Percentiles rank a stretch among this genome's conserved stretches.
These are phyloP conservation scores for Charaxes varanes DNA, from an alignment of 1,140 invertebrate species.

Conservation along the genomic window DNA sequence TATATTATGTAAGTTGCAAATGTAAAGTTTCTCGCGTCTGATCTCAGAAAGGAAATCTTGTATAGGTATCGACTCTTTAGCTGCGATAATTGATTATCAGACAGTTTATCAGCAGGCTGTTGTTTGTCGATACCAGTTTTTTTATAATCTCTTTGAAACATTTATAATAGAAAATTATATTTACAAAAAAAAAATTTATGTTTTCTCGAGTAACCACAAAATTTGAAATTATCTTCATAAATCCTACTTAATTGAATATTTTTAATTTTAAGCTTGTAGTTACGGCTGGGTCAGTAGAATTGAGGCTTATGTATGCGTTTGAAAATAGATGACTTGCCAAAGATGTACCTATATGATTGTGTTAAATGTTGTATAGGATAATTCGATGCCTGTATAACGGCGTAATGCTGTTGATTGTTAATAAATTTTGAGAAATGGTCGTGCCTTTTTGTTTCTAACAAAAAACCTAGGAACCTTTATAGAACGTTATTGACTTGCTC, in stretches of 20 bases:
- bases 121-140: too few species aligned
- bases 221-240: conserved; percentile 4
- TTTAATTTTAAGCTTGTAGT: conserved; percentile 10
- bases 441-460: too few species aligned
- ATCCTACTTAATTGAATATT: conserved; percentile 20
- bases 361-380: conserved; percentile 41
- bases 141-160: too few species aligned
- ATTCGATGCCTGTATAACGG: conserved; percentile 35
- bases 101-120: too few species aligned
- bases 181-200: too few species aligned
- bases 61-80: too few species aligned
- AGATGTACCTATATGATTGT: conserved; percentile 51
- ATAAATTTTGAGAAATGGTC: conserved; percentile 41
- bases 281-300: conserved; percentile 8
- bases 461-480: too few species aligned
- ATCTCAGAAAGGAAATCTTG: conserved; percentile 6
- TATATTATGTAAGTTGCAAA: not conserved
- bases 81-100: too few species aligned
- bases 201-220: too few species aligned
- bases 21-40: conserved; percentile 1
- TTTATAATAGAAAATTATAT: too few species aligned
- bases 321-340: conserved; percentile 59
- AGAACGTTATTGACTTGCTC: too few species aligned
- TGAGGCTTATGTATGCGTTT: conserved; percentile 22
- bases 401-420: conserved; percentile 58